A percentile compares a stretch with the other conserved stretches of the same genome.
Conservation (phyloP, 2,797 vertebrate species). For the Peromyscus aztecus region DNA sequence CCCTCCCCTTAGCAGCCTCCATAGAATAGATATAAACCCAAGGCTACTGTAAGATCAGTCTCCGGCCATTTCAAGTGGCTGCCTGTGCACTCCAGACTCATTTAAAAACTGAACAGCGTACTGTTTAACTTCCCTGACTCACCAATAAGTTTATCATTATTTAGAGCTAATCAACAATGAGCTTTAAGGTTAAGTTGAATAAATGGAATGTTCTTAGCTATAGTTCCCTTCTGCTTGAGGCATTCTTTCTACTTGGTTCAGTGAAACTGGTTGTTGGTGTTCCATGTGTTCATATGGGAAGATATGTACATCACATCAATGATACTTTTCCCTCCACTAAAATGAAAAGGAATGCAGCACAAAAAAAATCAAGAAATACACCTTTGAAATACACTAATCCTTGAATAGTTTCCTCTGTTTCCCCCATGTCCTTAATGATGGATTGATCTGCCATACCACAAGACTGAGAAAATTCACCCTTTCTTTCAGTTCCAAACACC, state of each 20-base stretch:
- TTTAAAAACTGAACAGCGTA: constrained; percentile 44
- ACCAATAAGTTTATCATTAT: constrained; percentile 49
- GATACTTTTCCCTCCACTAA: constrained; percentile 52
- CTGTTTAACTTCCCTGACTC: constrained; percentile 11
- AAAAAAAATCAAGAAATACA: constrained; percentile 70
- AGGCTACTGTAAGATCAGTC: neutral
- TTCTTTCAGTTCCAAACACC: constrained; percentile 53
- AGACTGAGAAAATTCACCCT: constrained; percentile 70
- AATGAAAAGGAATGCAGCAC: constrained; percentile 63
- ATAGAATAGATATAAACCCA: constrained; percentile 51
- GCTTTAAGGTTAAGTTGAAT: constrained; percentile 60
- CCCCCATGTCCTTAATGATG: constrained; percentile 67
- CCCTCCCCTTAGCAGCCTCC: neutral
- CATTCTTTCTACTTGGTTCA: constrained; percentile 50
- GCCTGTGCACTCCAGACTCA: constrained; percentile 24
- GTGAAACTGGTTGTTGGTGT: constrained; percentile 24
- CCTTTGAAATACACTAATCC: constrained; percentile 67
- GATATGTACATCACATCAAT: constrained; percentile 24
- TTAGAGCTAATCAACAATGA: constrained; percentile 55
- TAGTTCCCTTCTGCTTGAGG: constrained; percentile 49
- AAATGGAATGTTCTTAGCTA: constrained; percentile 47
- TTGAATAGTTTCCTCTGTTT: constrained; percentile 65
- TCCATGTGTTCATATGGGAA: constrained; percentile 8
- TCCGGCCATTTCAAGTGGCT: constrained; percentile 21
- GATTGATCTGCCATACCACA: constrained; percentile 69